Conservation (phyloP, 2,797 vertebrate species). For the Okamejei kenojei region DNA sequence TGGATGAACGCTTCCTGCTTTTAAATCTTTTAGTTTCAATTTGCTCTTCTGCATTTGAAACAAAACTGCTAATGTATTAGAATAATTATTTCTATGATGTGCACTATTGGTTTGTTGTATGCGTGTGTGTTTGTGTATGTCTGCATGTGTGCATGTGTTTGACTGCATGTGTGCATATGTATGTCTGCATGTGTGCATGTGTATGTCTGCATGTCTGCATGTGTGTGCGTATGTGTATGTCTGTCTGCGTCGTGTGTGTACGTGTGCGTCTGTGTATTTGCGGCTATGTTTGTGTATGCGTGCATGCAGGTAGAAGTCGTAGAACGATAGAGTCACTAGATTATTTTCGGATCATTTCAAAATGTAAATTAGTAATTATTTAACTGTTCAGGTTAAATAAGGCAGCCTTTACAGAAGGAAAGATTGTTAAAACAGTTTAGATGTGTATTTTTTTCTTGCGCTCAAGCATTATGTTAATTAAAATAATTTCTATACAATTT, state of each 20-base stretch:
- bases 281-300: too few relatives aligned
- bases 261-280: background rate
- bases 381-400: background rate
- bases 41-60: constrained; percentile 42
- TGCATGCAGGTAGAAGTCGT: background rate
- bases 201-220: too few relatives aligned
- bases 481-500: background rate
- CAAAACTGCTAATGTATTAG: constrained; percentile 33
- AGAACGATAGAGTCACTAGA: background rate
- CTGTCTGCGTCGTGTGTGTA: background rate
- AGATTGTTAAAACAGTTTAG: background rate
- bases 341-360: background rate
- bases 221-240: too few relatives aligned
- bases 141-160: too few relatives aligned
- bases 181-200: too few relatives aligned
- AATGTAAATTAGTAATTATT: background rate
- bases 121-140: background rate
- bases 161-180: too few relatives aligned
- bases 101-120: background rate
- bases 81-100: background rate
- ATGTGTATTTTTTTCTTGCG: background rate
- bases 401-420: background rate
- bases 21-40: constrained; percentile 43
- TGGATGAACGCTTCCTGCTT: constrained; percentile 52
- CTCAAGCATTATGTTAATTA: background rate